phyloP scores from a whole-genome alignment of 1,140 invertebrate species.

The Pemphigus obesinymphae region DNA sequence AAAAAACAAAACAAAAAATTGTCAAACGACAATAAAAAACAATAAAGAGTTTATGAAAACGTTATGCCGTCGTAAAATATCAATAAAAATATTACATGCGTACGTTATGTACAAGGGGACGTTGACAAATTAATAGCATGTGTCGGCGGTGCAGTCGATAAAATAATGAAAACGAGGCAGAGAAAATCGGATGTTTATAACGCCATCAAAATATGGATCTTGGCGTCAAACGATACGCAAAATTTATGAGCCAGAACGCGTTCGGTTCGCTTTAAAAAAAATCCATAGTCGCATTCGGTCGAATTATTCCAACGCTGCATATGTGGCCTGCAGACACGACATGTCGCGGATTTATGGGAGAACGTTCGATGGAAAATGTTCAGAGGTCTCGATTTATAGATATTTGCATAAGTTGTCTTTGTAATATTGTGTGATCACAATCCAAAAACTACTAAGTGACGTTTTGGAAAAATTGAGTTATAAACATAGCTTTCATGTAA shows the following conservation, averaged over 20 bases:
- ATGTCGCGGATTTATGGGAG: too few relatives aligned
- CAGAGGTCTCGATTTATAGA: too few relatives aligned
- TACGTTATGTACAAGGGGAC: background rate
- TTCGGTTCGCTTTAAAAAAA: background rate
- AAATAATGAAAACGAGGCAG: constrained; percentile 1
- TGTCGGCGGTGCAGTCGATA: background rate
- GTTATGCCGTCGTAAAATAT: background rate
- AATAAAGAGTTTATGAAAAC: background rate
- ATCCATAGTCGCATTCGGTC: background rate
- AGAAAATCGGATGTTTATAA: constrained; percentile 14
- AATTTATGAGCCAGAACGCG: background rate
- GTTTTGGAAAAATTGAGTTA: too few relatives aligned
- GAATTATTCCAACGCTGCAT: background rate
- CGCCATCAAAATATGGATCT: constrained; percentile 10
- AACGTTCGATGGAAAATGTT: too few relatives aligned
- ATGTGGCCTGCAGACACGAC: too few relatives aligned
- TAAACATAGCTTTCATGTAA: too few relatives aligned
- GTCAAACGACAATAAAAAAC: background rate
- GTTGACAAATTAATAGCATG: constrained; percentile 37
- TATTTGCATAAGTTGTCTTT: too few relatives aligned
- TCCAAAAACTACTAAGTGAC: too few relatives aligned
- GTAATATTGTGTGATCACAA: too few relatives aligned
- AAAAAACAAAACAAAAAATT: too few relatives aligned
- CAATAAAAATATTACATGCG: constrained; percentile 16
- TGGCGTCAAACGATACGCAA: constrained; percentile 1